Evolutionary conservation across 1,140 invertebrate genomes (phyloP), one percentile per base, ranked within the genome.

Genomic region (Apis cerana): DNA sequence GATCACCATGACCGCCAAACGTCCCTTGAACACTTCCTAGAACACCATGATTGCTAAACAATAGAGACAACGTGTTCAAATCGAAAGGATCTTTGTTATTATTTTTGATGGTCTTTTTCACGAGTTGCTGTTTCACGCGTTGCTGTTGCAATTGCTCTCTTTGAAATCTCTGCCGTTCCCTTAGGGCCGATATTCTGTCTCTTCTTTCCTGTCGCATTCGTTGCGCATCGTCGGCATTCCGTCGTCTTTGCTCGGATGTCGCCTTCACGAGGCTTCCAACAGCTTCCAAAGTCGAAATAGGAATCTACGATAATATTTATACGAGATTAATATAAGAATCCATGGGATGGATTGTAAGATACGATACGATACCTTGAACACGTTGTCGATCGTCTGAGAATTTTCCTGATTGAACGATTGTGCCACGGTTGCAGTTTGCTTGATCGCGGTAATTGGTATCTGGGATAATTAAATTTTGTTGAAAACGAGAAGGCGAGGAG

Each of bases 401-500:
- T 92, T 92, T 70, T 89, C 80, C 13, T 92, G 91, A 12, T 87
- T 91, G 54, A 91, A 90, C 0, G 58, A 33, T 71, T 93, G 91
- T 11, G 89, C 91, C 0, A 89, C 90, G 9, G 87, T 83, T 15
- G 91, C 87, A 1, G 91, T 92, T 77, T 91, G 90, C 58, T 83
- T 90, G 54, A 93, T 92, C 11, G 89, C 91, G 13, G 90, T 88
- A 52, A 93, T 93, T 23, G 92, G 92, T 64, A 93, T 93, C 92
- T 93, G 80, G 23, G 68, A 62, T 61, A 61, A 58, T n/a, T 5
- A 27, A 62, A 17, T 58, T 54, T 12, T 23, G 48, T 48, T n/a
- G 15, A 1, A 81, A 54, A 54, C 8, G 5, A 23, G 8, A 11
- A 43, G 0, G 10, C 0, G 15, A 13, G 15, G 9, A 9, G 2